Evolutionary conservation across 1,140 invertebrate genomes (phyloP).

Genomic region (Apocrypta bakeri): DNA sequence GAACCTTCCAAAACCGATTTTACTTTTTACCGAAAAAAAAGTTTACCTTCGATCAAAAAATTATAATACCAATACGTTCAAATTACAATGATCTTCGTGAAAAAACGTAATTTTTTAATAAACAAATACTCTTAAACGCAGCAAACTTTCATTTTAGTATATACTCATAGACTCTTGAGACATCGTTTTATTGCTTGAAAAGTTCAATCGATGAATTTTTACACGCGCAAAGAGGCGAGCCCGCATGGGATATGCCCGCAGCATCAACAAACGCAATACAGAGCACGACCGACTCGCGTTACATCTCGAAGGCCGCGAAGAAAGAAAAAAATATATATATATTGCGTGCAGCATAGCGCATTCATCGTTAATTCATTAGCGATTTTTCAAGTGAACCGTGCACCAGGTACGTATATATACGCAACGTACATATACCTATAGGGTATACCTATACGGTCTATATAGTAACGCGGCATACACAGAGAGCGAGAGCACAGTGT

Average conservation of each 20-base stretch:
- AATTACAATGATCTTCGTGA: no score
- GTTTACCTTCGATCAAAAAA: no score
- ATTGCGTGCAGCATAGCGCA: background rate
- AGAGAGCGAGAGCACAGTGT: background rate
- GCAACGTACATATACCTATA: background rate
- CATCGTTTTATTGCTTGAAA: no score
- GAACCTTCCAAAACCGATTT: no score
- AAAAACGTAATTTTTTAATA: no score
- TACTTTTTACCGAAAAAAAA: no score
- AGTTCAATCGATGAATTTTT: background rate
- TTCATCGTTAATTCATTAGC: conserved; percentile 50
- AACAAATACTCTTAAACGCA: no score
- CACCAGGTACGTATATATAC: background rate
- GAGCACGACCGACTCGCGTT: background rate
- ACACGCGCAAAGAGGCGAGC: background rate
- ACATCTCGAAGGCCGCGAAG: background rate
- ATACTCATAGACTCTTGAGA: no score
- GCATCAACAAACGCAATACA: background rate
- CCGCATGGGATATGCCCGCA: background rate
- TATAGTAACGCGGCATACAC: background rate
- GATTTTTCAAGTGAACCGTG: conserved; percentile 35
- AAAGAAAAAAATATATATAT: background rate
- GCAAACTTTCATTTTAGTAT: no score
- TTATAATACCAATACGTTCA: no score
- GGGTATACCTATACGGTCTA: no score